Evolutionary conservation across 2,113 vertebrate genomes (phyloP).

Genomic region (Vimba vimba): DNA sequence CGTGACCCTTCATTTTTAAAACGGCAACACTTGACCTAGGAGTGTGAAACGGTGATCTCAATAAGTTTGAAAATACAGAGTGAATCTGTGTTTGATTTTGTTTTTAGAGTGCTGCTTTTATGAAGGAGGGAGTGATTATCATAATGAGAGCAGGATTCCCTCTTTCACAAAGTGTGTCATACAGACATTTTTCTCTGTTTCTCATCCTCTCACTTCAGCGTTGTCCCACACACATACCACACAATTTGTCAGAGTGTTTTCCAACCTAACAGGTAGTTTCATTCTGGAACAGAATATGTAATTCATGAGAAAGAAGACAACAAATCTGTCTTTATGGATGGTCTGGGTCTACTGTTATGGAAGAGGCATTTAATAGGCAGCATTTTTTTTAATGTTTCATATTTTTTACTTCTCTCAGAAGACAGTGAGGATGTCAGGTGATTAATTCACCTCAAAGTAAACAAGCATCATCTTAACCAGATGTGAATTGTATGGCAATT

Average conservation of each 20-base stretch:
- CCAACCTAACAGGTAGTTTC: slow-evolving; percentile 39
- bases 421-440: not conserved
- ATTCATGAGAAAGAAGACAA: not conserved
- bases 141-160: slow-evolving; percentile 62
- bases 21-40: not conserved
- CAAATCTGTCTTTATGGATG: not conserved
- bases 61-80: not conserved
- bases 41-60: not conserved
- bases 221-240: slow-evolving; percentile 47
- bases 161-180: slow-evolving; percentile 58
- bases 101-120: slow-evolving; percentile 14
- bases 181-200: slow-evolving; percentile 48
- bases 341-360: not conserved
- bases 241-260: slow-evolving; percentile 38
- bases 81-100: not conserved
- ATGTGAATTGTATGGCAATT: not conserved
- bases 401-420: not conserved
- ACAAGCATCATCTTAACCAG: not conserved
- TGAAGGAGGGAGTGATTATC: slow-evolving; percentile 39
- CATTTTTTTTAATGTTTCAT: not conserved
- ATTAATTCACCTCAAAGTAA: not conserved
- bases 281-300: not conserved
- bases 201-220: slow-evolving; percentile 47
- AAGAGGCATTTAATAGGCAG: not conserved
- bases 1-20: not conserved